Conservation (phyloP, 2,888 invertebrate genomes). For the Callyntrura sp. region DNA sequence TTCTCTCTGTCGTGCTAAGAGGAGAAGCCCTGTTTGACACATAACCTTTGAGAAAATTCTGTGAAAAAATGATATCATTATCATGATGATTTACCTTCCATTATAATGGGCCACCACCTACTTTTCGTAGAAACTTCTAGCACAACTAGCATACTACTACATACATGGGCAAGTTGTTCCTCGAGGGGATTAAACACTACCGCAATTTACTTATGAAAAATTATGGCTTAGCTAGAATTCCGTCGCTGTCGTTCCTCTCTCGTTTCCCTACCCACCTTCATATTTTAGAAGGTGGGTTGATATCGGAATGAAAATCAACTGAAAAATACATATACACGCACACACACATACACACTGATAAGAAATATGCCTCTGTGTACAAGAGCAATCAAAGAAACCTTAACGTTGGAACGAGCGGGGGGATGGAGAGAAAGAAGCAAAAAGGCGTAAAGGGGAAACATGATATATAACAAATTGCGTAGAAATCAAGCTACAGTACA, state of each 20-base stretch:
- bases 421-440: background rate
- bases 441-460: slow-evolving; percentile 29
- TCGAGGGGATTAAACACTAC: slow-evolving; percentile 55
- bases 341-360: too few species aligned
- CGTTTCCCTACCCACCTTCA: slow-evolving; percentile 5
- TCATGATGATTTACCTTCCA: slow-evolving; percentile 59
- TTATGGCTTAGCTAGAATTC: slow-evolving; percentile 28
- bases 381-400: slow-evolving; percentile 64
- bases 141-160: too few species aligned
- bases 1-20: background rate
- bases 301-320: background rate
- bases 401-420: background rate
- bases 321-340: slow-evolving; percentile 6
- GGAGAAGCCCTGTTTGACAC: slow-evolving; percentile 56
- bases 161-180: background rate
- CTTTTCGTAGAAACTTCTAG: background rate
- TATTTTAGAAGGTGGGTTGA: background rate
- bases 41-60: slow-evolving; percentile 50
- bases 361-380: background rate
- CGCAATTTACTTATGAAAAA: slow-evolving; percentile 71
- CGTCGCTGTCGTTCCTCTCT: background rate
- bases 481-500: slow-evolving; percentile 58
- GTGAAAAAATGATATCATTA: slow-evolving; percentile 67
- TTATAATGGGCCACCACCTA: slow-evolving; percentile 15
- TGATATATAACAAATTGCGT: slow-evolving; percentile 57